Evolutionary conservation across 1,140 invertebrate species (phyloP), one percentile per base, ranked within the genome.

Genomic region (Hyles vespertilio): DNA sequence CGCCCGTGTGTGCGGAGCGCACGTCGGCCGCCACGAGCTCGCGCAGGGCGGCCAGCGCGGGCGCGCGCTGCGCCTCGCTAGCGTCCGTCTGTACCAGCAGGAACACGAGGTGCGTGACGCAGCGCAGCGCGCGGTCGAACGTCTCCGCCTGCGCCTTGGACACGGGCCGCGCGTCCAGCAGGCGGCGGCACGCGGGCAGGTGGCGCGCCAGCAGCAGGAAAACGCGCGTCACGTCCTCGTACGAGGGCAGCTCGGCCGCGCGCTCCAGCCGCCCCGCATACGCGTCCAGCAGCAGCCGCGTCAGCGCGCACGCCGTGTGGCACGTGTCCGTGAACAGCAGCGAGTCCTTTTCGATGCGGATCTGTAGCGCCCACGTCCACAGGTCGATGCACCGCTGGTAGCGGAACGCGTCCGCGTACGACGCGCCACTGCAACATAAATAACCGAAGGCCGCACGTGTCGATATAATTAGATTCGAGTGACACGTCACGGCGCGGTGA

Each of bases 361-460:
- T 92, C 81, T 96, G 92, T 11, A 97, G 88, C 34, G 94, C 94
- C 83, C 95, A 92, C 59, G 91, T 89, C 96, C 96, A 97, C 11
- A 97, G 87, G 85, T 96, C 94, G 59, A 97, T 95, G 80, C 96
- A 97, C 54, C 94, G 90, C 75, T 96, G 95, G 86, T 96, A 95
- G 62, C 95, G 92, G 60, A 96, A 87, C 12, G 95, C 93, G 81
- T 98, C 96, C 1, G 95, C 96, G 88, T 96, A 97, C 0, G 95
- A 93, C 3, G 96, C 96, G 45, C 96, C 96, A 58, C 96, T 89
- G 73, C 91, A 40, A 93, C 68, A 48, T 36, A 62, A 11, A 32
- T 5, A 5, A 40, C 36, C 36, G 8, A 40, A 40, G 4, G 36
- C 36, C 36, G 8, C 36, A 40, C 36, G 36, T 40, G 36, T 40